phyloP scores from a whole-genome alignment of 35 echinoderm and acorn worm species.

The Hemicentrotus pulcherrimus region DNA sequence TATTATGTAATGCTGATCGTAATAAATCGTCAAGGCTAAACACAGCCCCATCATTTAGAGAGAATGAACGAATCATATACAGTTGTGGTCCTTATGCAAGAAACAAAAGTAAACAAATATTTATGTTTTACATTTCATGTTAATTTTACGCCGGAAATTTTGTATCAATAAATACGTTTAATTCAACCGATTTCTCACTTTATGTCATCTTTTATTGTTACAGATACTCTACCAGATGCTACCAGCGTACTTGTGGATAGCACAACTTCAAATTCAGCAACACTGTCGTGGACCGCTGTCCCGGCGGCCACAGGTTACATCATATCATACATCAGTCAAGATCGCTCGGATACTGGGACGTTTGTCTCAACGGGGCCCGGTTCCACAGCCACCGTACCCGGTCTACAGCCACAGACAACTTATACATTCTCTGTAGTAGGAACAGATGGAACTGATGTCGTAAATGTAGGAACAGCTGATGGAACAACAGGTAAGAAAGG shows the following conservation, averaged over 20 bases:
- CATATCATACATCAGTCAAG: constrained; percentile 36
- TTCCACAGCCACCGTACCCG: neutral
- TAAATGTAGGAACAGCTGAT: neutral
- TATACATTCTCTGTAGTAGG: constrained; percentile 25
- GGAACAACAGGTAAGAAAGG: constrained; percentile 7
- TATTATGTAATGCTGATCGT: neutral
- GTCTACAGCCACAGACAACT: constrained; percentile 12
- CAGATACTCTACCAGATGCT: neutral
- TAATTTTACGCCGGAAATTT: no score
- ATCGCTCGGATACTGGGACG: neutral
- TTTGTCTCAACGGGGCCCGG: neutral
- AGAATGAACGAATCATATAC: no score
- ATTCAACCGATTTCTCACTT: neutral
- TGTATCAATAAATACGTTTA: no score
- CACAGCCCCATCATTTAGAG: no score
- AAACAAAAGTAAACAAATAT: no score
- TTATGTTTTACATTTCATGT: no score
- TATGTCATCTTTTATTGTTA: neutral
- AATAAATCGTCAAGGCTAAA: no score
- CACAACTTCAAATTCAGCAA: constrained; percentile 14
- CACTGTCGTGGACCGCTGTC: neutral
- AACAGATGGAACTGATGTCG: neutral
- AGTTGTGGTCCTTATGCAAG: no score
- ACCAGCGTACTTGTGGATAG: neutral
- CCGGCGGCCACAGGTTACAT: neutral